Base-by-base conservation (phyloP, 2,888 invertebrate genomes). In the Agrotis ipsilon region DNA sequence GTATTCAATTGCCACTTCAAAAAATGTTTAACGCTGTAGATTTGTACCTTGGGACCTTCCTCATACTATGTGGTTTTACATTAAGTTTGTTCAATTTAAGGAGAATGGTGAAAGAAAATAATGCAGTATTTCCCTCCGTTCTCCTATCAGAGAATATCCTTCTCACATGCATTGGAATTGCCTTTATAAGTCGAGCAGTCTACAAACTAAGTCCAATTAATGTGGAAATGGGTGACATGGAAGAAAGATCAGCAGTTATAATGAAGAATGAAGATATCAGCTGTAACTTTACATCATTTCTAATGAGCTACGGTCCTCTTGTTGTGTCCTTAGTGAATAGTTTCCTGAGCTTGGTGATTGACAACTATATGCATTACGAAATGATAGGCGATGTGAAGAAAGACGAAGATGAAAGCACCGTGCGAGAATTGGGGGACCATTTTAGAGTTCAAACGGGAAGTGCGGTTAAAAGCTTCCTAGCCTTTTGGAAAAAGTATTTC, bases 331-430 rank as follows among this genome's bases (percentile, higher is more conserved):
- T 95, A 54, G 94, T 95, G 0, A 96, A 96, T 76, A 96, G 95
- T 78, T 96, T 96, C 78, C 49, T 95, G 14, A 94, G 91, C 64
- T 86, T 96, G 2, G 84, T 95, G 1, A 93, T 96, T 68, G 93
- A 96, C 69, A 95, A 95, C 82, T 96, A 94, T 69, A 90, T 95
- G 92, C 94, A 95, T 82, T 95, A 94, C 77, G 92, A 83, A 86
- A 92, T 94, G 88, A 72, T 95, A 46, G 80, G 85, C 18, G 89
- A 92, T 45, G 86, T 87, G 1, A 91, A 92, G 68, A 85, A 78
- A 39, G 89, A 88, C 69, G 92, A 93, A 67, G 90, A 93, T 24
- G 92, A 93, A 69, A 92, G 91, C 80, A 78, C 80, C 48, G 92
- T 95, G 0, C 87, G 89, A 65, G 89, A 91, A 67, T 76, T 94